These are phyloP conservation scores for Danio aesculapii DNA, from an alignment of 2,797 vertebrate genomes.

Conservation along the genomic window DNA sequence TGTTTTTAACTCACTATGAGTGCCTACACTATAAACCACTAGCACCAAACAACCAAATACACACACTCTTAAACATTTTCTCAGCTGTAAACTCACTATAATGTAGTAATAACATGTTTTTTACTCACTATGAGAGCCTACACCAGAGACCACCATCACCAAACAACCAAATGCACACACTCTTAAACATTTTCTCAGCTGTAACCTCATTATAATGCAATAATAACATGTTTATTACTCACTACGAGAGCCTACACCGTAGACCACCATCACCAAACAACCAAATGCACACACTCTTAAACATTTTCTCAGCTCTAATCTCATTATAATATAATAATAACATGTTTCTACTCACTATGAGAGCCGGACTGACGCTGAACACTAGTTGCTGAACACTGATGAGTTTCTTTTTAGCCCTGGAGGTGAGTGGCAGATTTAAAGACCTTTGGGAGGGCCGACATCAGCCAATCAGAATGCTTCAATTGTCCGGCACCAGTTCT, in stretches of 20 bases:
- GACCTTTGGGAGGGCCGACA: slow-evolving; percentile 72
- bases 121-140: too few species aligned
- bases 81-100: neutral
- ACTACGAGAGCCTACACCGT: neutral
- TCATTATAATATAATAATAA: neutral
- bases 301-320: slow-evolving; percentile 11
- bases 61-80: slow-evolving; percentile 18
- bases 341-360: too few species aligned
- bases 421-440: slow-evolving; percentile 75
- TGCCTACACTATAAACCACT: neutral
- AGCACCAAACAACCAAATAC: neutral
- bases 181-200: slow-evolving; percentile 9
- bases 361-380: neutral
- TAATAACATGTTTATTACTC: neutral
- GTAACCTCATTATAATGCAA: neutral
- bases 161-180: neutral
- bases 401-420: slow-evolving; percentile 65
- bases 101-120: neutral
- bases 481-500: neutral
- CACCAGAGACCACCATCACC: neutral
- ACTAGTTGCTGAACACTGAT: slow-evolving; percentile 24
- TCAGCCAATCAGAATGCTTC: slow-evolving; percentile 70
- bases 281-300: neutral
- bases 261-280: neutral
- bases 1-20: too few species aligned